phyloP scores from a whole-genome alignment of 2,113 vertebrate species.

The Tetrao urogallus region DNA sequence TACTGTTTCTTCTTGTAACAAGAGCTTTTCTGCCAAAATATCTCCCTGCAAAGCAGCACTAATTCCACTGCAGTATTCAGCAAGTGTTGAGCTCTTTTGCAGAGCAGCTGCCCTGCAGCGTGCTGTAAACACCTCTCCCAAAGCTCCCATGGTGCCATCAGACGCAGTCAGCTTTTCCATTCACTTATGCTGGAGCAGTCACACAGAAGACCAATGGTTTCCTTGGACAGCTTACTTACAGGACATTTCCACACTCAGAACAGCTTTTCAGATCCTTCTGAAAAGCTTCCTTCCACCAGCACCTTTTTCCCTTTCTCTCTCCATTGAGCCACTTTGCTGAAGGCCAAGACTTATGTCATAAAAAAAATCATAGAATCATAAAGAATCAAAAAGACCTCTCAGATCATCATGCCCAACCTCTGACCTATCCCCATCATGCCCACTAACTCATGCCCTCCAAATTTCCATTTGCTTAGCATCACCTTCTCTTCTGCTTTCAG shows the following conservation, averaged over 20 bases:
- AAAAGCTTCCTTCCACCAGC: too few species aligned
- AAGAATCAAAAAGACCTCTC: too few species aligned
- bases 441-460: neutral
- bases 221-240: conserved; percentile 58
- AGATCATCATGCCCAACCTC: too few species aligned
- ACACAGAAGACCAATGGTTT: neutral
- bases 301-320: neutral
- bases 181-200: neutral
- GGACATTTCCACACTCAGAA: neutral
- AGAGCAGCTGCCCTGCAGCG: neutral
- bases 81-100: conserved; percentile 9
- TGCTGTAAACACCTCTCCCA: neutral
- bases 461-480: neutral
- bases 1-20: neutral
- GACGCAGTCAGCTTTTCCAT: neutral
- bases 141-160: neutral
- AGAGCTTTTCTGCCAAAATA: conserved; percentile 29
- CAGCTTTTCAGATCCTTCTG: neutral
- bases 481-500: neutral
- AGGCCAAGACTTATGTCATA: neutral
- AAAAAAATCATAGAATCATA: too few species aligned
- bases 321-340: neutral
- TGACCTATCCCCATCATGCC: too few species aligned
- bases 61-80: conserved; percentile 64
- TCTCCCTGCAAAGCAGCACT: conserved; percentile 52